Conservation (phyloP, 2,797 vertebrate genomes). For the Paramormyrops hopkinsi region DNA sequence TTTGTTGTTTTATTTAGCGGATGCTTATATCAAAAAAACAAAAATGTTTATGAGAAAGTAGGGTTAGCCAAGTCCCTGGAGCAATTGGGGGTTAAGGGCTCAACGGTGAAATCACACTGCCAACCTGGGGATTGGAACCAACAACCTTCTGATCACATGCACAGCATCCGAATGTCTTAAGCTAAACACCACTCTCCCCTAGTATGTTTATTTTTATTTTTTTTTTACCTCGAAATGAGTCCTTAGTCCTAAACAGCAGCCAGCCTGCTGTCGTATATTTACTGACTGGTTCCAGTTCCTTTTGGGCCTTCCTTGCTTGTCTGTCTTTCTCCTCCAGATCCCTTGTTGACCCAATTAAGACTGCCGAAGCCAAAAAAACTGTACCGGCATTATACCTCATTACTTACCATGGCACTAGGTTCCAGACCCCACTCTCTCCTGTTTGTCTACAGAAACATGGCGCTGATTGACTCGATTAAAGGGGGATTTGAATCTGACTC, state of each 20-base stretch:
- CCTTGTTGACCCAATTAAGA: slow-evolving; percentile 24
- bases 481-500: neutral
- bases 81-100: neutral
- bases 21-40: neutral
- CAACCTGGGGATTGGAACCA: neutral
- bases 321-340: slow-evolving; percentile 25
- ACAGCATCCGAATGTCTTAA: neutral
- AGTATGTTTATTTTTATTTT: neutral
- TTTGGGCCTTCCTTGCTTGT: slow-evolving; percentile 33
- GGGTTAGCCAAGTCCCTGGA: neutral
- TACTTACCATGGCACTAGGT: neutral
- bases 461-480: neutral
- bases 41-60: neutral
- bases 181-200: neutral
- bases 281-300: slow-evolving; percentile 32
- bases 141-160: neutral
- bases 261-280: neutral
- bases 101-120: neutral
- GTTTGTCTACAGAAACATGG: neutral
- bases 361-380: neutral
- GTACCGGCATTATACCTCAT: neutral
- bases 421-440: neutral
- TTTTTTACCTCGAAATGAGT: neutral
- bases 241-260: neutral
- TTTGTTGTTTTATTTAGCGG: slow-evolving; percentile 30